Conservation (phyloP, 2,888 invertebrate species). For the Hypomecis atomaria region DNA sequence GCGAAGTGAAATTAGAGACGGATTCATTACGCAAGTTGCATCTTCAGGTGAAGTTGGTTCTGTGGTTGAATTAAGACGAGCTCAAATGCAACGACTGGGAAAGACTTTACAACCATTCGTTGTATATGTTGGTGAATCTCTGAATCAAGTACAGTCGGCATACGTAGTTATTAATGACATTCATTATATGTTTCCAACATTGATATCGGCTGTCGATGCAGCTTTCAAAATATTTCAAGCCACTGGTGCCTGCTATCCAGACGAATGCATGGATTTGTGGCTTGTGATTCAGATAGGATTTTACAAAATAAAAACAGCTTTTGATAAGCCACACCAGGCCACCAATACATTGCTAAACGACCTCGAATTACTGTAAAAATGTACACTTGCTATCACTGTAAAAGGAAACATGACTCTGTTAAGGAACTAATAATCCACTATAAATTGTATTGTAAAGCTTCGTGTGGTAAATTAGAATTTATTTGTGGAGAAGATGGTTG, state of each 20-base stretch:
- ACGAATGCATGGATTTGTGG: constrained; percentile 16
- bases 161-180: neutral
- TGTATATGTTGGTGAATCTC: neutral
- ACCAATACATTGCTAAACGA: constrained; percentile 9
- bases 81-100: too few species aligned
- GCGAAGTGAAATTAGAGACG: neutral
- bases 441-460: constrained; percentile 7
- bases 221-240: constrained; percentile 4
- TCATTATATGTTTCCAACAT: neutral
- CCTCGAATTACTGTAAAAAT: constrained; percentile 13
- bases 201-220: neutral
- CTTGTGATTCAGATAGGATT: constrained; percentile 15
- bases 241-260: constrained; percentile 11
- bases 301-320: constrained; percentile 14
- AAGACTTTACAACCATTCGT: neutral
- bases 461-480: too few species aligned
- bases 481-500: constrained; percentile 12
- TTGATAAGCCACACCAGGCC: constrained; percentile 5
- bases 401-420: constrained; percentile 5
- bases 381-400: constrained; percentile 14
- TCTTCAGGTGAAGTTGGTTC: too few species aligned
- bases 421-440: constrained; percentile 10
- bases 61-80: too few species aligned
- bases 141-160: neutral
- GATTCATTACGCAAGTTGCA: neutral